Evolutionary conservation across 1,140 invertebrate genomes (phyloP).

Genomic region (Eumaeus atala): DNA sequence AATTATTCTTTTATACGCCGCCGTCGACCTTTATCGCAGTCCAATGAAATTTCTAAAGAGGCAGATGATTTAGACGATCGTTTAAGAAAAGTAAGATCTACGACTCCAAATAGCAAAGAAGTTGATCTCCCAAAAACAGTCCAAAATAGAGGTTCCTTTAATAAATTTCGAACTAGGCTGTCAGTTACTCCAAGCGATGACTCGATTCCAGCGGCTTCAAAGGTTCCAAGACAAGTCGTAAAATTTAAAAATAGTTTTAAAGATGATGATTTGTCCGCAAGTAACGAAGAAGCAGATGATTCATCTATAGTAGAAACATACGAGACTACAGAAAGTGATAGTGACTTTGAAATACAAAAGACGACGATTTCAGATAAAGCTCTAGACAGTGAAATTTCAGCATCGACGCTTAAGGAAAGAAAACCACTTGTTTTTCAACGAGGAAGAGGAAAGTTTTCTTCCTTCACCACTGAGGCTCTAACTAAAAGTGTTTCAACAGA

Average conservation of each 20-base stretch:
- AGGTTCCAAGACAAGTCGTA: conserved; percentile 42
- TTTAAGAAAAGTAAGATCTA: conserved; percentile 63
- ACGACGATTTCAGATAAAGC: too few relatives aligned
- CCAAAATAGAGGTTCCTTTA: conserved; percentile 21
- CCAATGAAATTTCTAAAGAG: conserved; percentile 64
- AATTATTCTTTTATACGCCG: conserved; percentile 68
- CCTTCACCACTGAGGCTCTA: conserved; percentile 39
- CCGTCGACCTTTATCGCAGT: conserved; percentile 55
- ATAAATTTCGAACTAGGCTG: conserved; percentile 39
- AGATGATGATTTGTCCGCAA: conserved; percentile 48
- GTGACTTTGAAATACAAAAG: conserved; percentile 20
- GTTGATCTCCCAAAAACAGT: conserved; percentile 29
- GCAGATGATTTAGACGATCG: conserved; percentile 42
- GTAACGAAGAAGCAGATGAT: conserved; percentile 39
- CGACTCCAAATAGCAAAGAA: conserved; percentile 67
- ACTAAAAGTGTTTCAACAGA: conserved; percentile 30
- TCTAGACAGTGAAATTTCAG: too few relatives aligned
- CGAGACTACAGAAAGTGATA: conserved; percentile 33
- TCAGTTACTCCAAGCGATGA: conserved; percentile 39
- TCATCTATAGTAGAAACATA: conserved; percentile 16
- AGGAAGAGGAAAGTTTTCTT: conserved; percentile 44
- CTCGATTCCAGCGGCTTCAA: conserved; percentile 49
- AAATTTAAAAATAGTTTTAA: conserved; percentile 33
- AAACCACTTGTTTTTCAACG: conserved; percentile 42
- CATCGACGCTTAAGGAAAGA: conserved; percentile 13